These are phyloP conservation scores for Spicauda simplicius DNA, from an alignment of 2,888 invertebrate species.

Conservation along the genomic window DNA sequence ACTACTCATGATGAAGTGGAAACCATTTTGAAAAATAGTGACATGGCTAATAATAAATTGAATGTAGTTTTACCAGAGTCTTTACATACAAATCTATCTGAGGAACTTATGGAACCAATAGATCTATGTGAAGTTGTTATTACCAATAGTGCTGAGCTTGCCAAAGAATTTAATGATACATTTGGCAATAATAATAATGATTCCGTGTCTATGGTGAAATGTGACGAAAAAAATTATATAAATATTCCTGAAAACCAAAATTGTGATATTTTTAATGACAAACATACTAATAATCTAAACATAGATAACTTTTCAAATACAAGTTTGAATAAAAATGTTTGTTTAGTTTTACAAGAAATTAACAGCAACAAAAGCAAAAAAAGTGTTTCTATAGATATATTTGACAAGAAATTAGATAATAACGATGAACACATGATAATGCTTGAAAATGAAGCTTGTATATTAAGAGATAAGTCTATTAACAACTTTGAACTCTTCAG, in stretches of 20 bases:
- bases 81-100: conserved; percentile 6
- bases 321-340: conserved; percentile 43
- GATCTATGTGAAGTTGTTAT: conserved; percentile 55
- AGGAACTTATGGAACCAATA: conserved; percentile 48
- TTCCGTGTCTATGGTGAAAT: neutral
- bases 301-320: conserved; percentile 32
- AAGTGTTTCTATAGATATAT: neutral
- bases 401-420: neutral
- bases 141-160: conserved; percentile 37
- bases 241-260: neutral
- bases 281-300: neutral
- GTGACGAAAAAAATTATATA: neutral
- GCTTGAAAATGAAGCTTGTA: neutral
- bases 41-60: neutral
- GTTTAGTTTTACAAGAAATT: conserved; percentile 26
- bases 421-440: neutral
- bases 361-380: neutral
- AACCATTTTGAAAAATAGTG: neutral
- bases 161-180: conserved; percentile 30
- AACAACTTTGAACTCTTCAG: conserved; percentile 62
- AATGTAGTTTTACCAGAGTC: conserved; percentile 17
- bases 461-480: neutral
- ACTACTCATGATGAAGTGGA: neutral
- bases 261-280: neutral
- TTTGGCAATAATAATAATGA: conserved; percentile 8